These are phyloP conservation scores for Lasioglossum lativentre DNA, from an alignment of 2,888 invertebrate genomes.

Conservation along the genomic window DNA sequence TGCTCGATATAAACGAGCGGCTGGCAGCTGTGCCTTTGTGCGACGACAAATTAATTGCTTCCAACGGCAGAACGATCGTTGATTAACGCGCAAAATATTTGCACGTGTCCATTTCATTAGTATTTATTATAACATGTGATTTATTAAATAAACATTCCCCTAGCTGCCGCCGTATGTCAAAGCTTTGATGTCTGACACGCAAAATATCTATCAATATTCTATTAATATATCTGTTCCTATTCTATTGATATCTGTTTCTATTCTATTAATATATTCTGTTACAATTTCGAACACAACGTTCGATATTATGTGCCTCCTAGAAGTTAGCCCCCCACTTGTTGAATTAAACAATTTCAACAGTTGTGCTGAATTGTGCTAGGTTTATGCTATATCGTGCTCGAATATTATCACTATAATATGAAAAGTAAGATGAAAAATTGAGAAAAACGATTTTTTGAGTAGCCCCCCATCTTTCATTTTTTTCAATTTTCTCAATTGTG, in stretches of 20 bases:
- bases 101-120: slow-evolving; percentile 40
- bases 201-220: not conserved
- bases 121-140: slow-evolving; percentile 44
- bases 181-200: not conserved
- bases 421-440: too few species aligned
- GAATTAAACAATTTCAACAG: too few species aligned
- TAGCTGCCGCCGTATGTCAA: not conserved
- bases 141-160: slow-evolving; percentile 51
- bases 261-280: not conserved
- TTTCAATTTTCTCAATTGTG: too few species aligned
- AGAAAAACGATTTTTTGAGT: too few species aligned
- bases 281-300: not conserved
- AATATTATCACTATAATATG: too few species aligned
- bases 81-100: slow-evolving; percentile 50
- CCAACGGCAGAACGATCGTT: slow-evolving; percentile 34
- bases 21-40: slow-evolving; percentile 32
- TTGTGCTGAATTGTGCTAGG: too few species aligned
- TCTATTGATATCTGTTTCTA: too few species aligned
- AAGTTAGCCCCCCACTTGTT: too few species aligned
- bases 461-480: too few species aligned
- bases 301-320: not conserved
- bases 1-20: slow-evolving; percentile 23
- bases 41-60: slow-evolving; percentile 46
- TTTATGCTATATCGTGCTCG: too few species aligned
- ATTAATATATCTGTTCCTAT: too few species aligned